Percentiles rank a stretch among this genome's conserved stretches.
Evolutionary conservation across 2,888 invertebrate species (phyloP).

Genomic region (Trisateles emortualis): DNA sequence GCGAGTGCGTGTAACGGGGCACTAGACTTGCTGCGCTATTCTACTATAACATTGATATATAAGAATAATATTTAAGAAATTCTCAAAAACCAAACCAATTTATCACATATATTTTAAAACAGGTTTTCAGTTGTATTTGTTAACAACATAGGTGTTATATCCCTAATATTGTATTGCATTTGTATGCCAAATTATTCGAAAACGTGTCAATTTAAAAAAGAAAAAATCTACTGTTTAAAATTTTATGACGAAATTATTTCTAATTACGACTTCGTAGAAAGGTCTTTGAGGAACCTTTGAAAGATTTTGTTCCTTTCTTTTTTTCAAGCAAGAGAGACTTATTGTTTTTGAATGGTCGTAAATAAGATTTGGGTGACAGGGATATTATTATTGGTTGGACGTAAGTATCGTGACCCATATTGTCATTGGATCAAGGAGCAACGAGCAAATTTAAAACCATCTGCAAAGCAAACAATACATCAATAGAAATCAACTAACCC

Average conservation of each 20-base stretch:
- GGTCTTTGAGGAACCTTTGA: constrained; percentile 19
- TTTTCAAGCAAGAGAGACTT: constrained; percentile 6
- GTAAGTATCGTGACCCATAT: constrained; percentile 69
- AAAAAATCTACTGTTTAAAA: constrained; percentile 19
- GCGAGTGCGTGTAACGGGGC: constrained; percentile 80
- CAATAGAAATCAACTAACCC: constrained; percentile 76
- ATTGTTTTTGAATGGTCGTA: constrained; percentile 30
- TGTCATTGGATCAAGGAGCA: constrained; percentile 75
- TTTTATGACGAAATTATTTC: constrained; percentile 56
- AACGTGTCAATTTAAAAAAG: neutral
- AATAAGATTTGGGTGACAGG: constrained; percentile 22
- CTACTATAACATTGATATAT: constrained; percentile 51
- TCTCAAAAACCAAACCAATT: neutral
- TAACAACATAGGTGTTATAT: no score
- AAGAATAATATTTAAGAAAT: neutral
- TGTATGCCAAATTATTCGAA: neutral
- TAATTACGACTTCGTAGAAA: constrained; percentile 51
- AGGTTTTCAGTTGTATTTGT: neutral
- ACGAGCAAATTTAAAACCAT: constrained; percentile 71
- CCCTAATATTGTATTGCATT: neutral
- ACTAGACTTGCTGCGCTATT: constrained; percentile 64
- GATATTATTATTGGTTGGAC: constrained; percentile 41
- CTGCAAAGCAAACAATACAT: constrained; percentile 67
- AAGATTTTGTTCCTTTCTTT: constrained; percentile 26
- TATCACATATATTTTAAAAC: neutral